Percentiles rank a stretch among this genome's conserved stretches.
phyloP scores from a whole-genome alignment of 2,113 vertebrate species.

The Chaetodon auriga region DNA sequence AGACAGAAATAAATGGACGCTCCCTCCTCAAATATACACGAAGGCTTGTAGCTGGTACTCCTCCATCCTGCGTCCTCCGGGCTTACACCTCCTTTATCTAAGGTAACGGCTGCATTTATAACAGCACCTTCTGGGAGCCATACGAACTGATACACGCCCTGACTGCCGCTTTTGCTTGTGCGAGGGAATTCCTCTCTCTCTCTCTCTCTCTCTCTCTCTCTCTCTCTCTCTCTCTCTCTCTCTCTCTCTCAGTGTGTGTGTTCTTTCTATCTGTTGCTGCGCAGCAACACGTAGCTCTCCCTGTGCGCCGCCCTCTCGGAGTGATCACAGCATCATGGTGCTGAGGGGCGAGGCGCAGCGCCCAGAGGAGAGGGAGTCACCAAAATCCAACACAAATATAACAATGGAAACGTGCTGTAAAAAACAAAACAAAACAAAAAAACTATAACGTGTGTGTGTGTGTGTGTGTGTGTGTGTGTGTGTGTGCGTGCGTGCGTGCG shows the following conservation, averaged over 20 bases:
- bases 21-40: constrained; percentile 16
- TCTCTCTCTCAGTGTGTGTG: constrained; percentile 36
- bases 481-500: no score
- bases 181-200: constrained; percentile 75
- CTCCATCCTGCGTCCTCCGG: constrained; percentile 28
- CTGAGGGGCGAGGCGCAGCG: constrained; percentile 62
- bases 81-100: constrained; percentile 1
- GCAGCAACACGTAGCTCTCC: constrained; percentile 80
- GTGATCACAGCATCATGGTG: constrained; percentile 61
- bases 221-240: constrained; percentile 23
- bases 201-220: constrained; percentile 37
- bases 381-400: not conserved
- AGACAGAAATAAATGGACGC: constrained; percentile 25
- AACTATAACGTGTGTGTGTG: no score
- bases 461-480: no score
- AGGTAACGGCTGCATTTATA: constrained; percentile 21
- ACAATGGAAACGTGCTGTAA: no score
- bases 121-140: constrained; percentile 16
- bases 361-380: constrained; percentile 58
- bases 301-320: constrained; percentile 64
- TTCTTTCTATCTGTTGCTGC: constrained; percentile 76
- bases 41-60: constrained; percentile 17
- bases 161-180: constrained; percentile 61
- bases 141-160: constrained; percentile 60
- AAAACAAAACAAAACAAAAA: no score